Evolutionary conservation across 2,888 invertebrate genomes (phyloP).

Genomic region (Trachelus tabidus): DNA sequence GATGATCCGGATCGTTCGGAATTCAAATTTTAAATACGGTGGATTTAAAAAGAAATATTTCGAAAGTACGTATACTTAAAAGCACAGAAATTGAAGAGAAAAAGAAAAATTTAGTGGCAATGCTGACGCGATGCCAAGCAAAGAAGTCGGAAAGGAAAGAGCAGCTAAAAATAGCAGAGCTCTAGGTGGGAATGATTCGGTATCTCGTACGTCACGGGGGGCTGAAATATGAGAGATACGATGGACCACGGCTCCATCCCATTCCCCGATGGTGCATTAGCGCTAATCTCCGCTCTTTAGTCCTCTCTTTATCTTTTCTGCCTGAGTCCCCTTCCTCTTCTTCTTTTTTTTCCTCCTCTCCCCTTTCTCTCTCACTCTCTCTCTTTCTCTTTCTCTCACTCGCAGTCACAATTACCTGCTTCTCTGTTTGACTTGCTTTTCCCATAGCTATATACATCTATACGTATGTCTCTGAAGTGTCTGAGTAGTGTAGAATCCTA

Average conservation of each 20-base stretch:
- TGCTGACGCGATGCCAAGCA: neutral
- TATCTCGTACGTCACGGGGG: conserved; percentile 65
- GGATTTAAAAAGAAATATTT: too few species aligned
- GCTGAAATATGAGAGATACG: conserved; percentile 66
- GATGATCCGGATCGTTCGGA: neutral
- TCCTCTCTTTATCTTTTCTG: conserved; percentile 37
- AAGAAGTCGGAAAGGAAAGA: conserved; percentile 21
- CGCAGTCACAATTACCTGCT: neutral
- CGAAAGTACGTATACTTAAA: neutral
- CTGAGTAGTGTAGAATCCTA: conserved; percentile 32
- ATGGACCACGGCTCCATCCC: conserved; percentile 54
- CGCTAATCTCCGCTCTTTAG: conserved; percentile 61
- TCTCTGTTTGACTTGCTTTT: neutral
- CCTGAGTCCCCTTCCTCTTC: conserved; percentile 3
- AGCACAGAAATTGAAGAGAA: conserved; percentile 2
- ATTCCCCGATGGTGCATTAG: conserved; percentile 64
- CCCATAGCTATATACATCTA: conserved; percentile 34
- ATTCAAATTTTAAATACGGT: neutral
- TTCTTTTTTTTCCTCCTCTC: conserved; percentile 6
- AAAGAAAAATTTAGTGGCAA: conserved; percentile 3
- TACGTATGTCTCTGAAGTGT: conserved; percentile 64
- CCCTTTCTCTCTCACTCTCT: conserved; percentile 14
- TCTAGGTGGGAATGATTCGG: conserved; percentile 64
- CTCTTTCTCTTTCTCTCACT: conserved; percentile 15
- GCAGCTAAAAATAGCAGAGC: conserved; percentile 49